Evolutionary conservation across 2,888 invertebrate species (phyloP), one percentile per base, ranked within the genome.

Genomic region (Leptopterna dolabrata): DNA sequence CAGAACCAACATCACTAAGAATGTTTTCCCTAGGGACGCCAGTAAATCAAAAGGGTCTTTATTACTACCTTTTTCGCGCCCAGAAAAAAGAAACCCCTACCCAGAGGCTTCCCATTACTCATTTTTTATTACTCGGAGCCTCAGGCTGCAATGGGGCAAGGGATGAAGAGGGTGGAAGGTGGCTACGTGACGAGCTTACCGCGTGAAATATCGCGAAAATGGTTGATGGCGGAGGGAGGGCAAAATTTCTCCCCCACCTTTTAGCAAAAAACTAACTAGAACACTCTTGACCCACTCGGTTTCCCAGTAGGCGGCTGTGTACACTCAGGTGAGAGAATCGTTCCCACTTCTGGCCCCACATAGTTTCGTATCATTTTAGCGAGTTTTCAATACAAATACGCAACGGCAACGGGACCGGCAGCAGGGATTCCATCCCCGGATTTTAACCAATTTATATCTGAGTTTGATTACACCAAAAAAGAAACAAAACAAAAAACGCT

Each of bases 131-230:
- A 83, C 83, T 30, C 6, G 43, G 83, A 70, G 70, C 70, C 83
- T 41, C 45, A 78, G 78, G 78, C 78, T 19, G 19, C 45, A 78
- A 47, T 78, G 45, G 41, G 78, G 27, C 45, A 43, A 36, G 76
- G 45, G 76, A 41, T n/a, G 73, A 16, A 19, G 76, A 76, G 83
- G 70, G 83, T 24, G 41, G 36, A 27, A 70, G 83, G 70, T 81
- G 81, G 70, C 83, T 83, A 83, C 83, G 83, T 83, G 83, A 83
- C 83, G 83, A 83, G 83, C 83, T 83, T 83, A 83, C 83, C 13
- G 63, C 36, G 19, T 83, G 83, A 83, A 83, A 83, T 51, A 81
- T 55, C 45, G 81, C 51, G 36, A 73, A 73, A 73, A 73, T 78
- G 41, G 41, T 43, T 11, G 43, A 43, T 16, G 78, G 78, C 24